A percentile compares a stretch with the other conserved stretches of the same genome.
Conservation (phyloP, 2,888 invertebrate species). For the Tribolium freemani region DNA sequence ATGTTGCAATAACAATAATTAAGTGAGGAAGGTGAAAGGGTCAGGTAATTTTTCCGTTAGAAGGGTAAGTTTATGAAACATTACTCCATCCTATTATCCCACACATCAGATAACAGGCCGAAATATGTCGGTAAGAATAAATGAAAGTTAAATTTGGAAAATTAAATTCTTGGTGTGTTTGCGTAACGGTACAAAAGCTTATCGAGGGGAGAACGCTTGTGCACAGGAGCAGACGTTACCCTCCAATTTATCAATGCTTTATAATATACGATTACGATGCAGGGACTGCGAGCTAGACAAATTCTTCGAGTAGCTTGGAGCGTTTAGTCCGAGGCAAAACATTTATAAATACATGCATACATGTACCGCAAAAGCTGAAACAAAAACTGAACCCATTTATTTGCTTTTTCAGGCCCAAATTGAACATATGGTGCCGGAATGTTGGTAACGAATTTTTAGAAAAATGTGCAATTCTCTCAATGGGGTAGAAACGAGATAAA, state of each 20-base stretch:
- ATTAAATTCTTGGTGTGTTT: not conserved
- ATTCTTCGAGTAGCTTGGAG: constrained; percentile 2
- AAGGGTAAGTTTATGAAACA: not conserved
- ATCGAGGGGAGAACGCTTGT: constrained; percentile 12
- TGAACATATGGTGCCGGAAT: constrained; percentile 3
- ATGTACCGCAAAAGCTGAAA: not conserved
- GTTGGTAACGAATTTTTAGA: not conserved
- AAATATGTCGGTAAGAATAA: not conserved
- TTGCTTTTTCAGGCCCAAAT: not conserved
- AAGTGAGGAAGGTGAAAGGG: not conserved
- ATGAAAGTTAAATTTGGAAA: not conserved
- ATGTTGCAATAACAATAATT: not conserved
- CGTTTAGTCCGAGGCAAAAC: constrained; percentile 3
- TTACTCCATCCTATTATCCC: not conserved
- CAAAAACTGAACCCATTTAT: constrained; percentile 1
- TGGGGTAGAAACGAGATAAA: too few species aligned
- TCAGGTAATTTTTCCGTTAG: not conserved
- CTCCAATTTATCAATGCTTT: constrained; percentile 28
- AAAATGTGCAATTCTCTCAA: too few species aligned
- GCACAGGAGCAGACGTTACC: constrained; percentile 11
- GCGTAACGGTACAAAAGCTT: constrained; percentile 9
- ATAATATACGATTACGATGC: constrained; percentile 25
- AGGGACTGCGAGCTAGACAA: constrained; percentile 9
- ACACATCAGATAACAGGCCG: not conserved
- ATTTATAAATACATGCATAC: constrained; percentile 12